Evolutionary conservation across 2,113 vertebrate genomes (phyloP).

Genomic region (Phyllostomus discolor): DNA sequence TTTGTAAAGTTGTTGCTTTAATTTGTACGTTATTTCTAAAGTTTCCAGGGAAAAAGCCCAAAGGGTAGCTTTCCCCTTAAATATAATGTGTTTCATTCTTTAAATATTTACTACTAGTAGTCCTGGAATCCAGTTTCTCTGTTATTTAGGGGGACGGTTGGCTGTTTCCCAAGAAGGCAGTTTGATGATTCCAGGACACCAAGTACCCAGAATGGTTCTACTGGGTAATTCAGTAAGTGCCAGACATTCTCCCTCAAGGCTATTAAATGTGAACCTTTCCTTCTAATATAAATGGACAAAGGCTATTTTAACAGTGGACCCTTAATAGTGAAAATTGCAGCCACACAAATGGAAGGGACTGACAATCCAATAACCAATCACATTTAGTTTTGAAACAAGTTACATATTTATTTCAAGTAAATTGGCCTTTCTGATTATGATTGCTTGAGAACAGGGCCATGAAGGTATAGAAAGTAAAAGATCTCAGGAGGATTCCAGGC

Average conservation of each 20-base stretch:
- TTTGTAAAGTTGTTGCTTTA: slow-evolving; percentile 59
- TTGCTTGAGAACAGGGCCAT: neutral
- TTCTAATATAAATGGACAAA: slow-evolving; percentile 48
- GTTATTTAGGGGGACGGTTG: slow-evolving; percentile 42
- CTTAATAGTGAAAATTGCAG: slow-evolving; percentile 45
- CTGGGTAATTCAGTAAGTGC: slow-evolving; percentile 57
- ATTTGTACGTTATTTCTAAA: slow-evolving; percentile 53
- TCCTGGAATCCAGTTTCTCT: slow-evolving; percentile 29
- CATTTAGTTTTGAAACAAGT: slow-evolving; percentile 50
- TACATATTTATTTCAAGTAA: slow-evolving; percentile 34
- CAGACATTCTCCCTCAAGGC: slow-evolving; percentile 46
- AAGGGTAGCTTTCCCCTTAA: slow-evolving; percentile 37
- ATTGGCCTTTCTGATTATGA: slow-evolving; percentile 42
- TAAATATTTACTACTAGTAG: slow-evolving; percentile 36
- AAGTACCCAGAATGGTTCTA: slow-evolving; percentile 41
- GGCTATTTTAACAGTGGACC: slow-evolving; percentile 3
- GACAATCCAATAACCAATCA: slow-evolving; percentile 40
- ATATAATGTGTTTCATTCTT: slow-evolving; percentile 63
- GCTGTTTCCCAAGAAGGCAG: slow-evolving; percentile 46
- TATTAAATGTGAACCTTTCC: slow-evolving; percentile 34
- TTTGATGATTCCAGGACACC: slow-evolving; percentile 45
- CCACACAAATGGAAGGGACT: slow-evolving; percentile 44
- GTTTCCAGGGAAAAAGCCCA: slow-evolving; percentile 35
- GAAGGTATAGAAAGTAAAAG: neutral
- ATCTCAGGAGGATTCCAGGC: slow-evolving; percentile 1